Conservation (phyloP, 92 coral and sea anemone genomes). For the Paragorgia papillata region DNA sequence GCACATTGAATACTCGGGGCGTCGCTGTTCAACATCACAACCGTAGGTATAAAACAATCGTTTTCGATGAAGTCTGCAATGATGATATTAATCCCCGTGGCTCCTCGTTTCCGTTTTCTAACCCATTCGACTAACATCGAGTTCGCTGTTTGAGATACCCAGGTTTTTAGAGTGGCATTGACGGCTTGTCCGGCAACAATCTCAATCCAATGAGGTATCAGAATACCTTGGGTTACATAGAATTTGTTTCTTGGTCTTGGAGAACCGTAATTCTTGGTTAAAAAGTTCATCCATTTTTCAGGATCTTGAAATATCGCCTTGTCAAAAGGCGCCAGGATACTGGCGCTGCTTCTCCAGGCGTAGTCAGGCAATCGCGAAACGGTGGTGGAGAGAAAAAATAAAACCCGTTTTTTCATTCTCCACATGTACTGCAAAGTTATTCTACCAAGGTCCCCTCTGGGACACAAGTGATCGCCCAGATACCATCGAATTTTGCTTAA, state of each 20-base stretch:
- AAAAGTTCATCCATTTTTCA: slow-evolving; percentile 16
- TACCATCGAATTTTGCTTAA: not conserved
- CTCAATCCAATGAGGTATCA: slow-evolving; percentile 19
- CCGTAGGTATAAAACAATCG: slow-evolving; percentile 8
- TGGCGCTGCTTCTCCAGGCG: slow-evolving; percentile 5
- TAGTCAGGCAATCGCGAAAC: not conserved
- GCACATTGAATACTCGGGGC: not conserved
- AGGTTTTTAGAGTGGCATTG: slow-evolving; percentile 31
- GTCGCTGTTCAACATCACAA: not conserved
- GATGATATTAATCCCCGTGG: slow-evolving; percentile 17
- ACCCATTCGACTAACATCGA: slow-evolving; percentile 16
- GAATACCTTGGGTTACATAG: slow-evolving; percentile 15
- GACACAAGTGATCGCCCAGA: slow-evolving; percentile 24
- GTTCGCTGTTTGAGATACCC: slow-evolving; percentile 26
- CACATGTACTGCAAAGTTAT: slow-evolving; percentile 11
- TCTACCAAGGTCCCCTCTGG: not conserved
- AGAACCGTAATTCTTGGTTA: not conserved
- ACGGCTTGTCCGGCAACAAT: slow-evolving; percentile 15
- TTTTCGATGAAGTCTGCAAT: slow-evolving; percentile 19
- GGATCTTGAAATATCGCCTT: slow-evolving; percentile 12
- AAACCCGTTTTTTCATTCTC: not conserved
- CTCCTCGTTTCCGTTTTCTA: slow-evolving; percentile 7
- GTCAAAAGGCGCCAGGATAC: slow-evolving; percentile 12
- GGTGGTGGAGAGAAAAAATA: not conserved
- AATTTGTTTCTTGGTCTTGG: slow-evolving; percentile 10